These are phyloP conservation scores for Pampusana beccarii DNA, from an alignment of 2,113 vertebrate species.

Conservation along the genomic window DNA sequence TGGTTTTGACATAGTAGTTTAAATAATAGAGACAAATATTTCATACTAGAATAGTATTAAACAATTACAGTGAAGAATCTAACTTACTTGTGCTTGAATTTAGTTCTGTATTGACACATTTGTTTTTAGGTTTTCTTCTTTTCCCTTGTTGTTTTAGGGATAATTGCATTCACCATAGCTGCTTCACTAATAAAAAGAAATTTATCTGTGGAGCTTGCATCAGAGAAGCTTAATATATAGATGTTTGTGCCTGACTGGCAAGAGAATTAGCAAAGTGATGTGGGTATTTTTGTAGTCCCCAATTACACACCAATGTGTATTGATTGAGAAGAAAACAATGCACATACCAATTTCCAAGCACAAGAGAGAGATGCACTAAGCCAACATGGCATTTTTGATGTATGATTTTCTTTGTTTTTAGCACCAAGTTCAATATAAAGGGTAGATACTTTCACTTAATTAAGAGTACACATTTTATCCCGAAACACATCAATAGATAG, in stretches of 20 bases:
- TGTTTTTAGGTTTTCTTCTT: neutral
- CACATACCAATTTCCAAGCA: neutral
- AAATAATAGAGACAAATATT: neutral
- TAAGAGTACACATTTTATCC: conserved; percentile 60
- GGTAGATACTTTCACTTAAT: conserved; percentile 47
- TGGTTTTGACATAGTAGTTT: neutral
- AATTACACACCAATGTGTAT: conserved; percentile 1
- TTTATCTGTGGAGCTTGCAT: neutral
- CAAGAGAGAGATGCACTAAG: neutral
- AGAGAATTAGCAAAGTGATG: conserved; percentile 10
- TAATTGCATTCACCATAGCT: neutral
- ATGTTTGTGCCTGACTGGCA: neutral
- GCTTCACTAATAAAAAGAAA: neutral
- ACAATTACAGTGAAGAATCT: neutral
- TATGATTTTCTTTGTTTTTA: conserved; percentile 12
- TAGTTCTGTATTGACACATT: neutral
- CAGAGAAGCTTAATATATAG: neutral
- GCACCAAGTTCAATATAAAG: conserved; percentile 19
- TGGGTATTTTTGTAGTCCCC: conserved; percentile 19
- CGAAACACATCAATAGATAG: conserved; percentile 62
- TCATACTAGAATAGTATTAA: neutral
- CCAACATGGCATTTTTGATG: neutral
- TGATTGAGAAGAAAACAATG: neutral
- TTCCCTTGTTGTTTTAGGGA: neutral
- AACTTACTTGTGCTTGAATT: neutral